Evolutionary conservation across 2,797 vertebrate genomes (phyloP), one percentile per base, ranked within the genome.

Genomic region (Dryobates pubescens): DNA sequence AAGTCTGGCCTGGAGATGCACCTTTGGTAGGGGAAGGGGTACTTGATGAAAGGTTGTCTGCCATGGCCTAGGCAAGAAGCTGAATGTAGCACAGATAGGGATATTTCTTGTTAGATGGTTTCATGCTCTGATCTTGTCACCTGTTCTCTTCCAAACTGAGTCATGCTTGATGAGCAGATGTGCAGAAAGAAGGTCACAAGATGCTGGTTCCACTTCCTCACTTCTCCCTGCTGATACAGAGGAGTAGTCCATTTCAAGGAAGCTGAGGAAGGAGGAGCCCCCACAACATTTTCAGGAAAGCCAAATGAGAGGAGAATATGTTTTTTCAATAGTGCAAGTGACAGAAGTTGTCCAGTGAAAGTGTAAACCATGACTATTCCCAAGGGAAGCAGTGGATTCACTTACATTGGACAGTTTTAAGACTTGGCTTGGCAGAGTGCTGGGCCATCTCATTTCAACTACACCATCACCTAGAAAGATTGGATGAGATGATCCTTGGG

Each of bases 181-280:
- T 45, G 65, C 72, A 78, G 64, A 75, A 77, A 78, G 64, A 75
- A 77, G 70, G 73, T 95, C 89, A 78, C 79, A 77, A 87, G 89
- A 43, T 85, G 30, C 54, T 78, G 84, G 72, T 56, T 82, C 17
- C 12, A 19, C 78, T 93, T 95, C 69, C 93, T 87, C 8, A 30
- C 65, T 89, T 32, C 64, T 77, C 43, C 38, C 75, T 64, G 32
- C 72, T 91, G 80, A 27, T 69, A 57, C 79, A 23, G 43, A 83
- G 63, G 38, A 88, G 41, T 30, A n/a, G 23, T 71, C 41, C 29
- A 9, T 82, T 85, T 58, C 72, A 61, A n/a, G 32, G 82, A 73
- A 70, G 27, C 56, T 56, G 75, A 90, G 23, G 19, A 56, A 75
- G 38, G 53, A 80, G 51, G 27, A 83, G 3, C 18, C 26, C 34